Conservation (phyloP, 2,113 vertebrate genomes). For the Seriola quinqueradiata region DNA sequence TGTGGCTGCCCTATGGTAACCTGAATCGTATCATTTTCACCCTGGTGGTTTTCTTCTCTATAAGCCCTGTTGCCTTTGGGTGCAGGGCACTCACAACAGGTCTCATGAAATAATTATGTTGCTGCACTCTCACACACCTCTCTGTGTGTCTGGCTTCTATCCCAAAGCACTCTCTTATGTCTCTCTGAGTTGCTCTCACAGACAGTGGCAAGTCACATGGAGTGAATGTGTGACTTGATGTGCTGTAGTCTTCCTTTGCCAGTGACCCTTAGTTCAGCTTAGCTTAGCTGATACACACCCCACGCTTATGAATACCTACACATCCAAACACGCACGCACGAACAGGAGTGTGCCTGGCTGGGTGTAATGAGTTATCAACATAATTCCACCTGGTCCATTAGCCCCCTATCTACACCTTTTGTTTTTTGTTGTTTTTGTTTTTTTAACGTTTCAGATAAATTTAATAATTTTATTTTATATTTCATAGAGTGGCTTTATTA, state of each 20-base stretch:
- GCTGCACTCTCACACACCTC: conserved; percentile 63
- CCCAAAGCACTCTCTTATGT: conserved; percentile 56
- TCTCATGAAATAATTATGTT: conserved; percentile 79
- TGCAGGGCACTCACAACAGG: conserved; percentile 59
- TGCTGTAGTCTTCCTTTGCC: background rate
- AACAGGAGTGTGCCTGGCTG: background rate
- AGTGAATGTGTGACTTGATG: conserved; percentile 66
- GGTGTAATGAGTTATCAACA: background rate
- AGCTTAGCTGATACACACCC: background rate
- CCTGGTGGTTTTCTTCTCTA: conserved; percentile 27
- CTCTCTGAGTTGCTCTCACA: conserved; percentile 34
- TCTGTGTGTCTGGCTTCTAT: conserved; percentile 56
- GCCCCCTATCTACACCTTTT: background rate
- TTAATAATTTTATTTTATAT: too few species aligned
- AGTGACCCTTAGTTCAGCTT: background rate
- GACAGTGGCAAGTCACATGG: conserved; percentile 67
- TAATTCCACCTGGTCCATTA: background rate
- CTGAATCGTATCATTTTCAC: conserved; percentile 57
- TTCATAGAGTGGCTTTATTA: too few species aligned
- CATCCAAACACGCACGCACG: background rate
- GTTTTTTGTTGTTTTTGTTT: too few species aligned
- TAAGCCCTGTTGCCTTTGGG: conserved; percentile 41
- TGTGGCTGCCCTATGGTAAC: conserved; percentile 49
- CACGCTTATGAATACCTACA: background rate
- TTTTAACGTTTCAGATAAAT: too few species aligned